Evolutionary conservation across 1,140 invertebrate species (phyloP), one percentile per base, ranked within the genome.

Genomic region (Trichonephila clavipes): DNA sequence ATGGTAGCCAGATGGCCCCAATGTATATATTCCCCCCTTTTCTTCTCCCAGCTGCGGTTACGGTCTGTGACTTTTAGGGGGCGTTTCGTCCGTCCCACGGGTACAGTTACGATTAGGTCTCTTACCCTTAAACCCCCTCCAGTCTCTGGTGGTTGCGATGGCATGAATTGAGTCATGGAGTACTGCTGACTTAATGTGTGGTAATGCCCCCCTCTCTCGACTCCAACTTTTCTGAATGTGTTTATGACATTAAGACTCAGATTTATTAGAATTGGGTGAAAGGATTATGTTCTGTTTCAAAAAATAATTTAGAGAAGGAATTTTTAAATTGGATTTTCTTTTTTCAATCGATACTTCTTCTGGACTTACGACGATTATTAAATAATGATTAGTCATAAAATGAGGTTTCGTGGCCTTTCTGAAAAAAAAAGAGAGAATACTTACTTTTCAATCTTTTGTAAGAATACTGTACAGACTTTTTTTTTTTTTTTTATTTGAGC

Each of bases 81-180:
- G 59, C 6, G 69, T 40, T 62, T 21, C 28, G 85, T 59, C 58
- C 69, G 21, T 85, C 90, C 90, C 90, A 51, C 58, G 90, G 90
- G 90, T 83, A 61, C 90, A 91, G 90, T 91, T 91, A 91, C 81
- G 90, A 91, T 91, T 91, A 91, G 90, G 77, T 81, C 51, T 81
- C 51, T 82, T 81, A 77, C n/a, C 28, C 40, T 21, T 24, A 40
- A 40, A 19, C 44, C 59, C 77, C 61, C 61, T n/a, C 1, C 19
- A 28, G 40, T 64, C 44, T 62, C 72, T 51, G 62, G 62, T 51
- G 58, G 28, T 21, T n/a, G 58, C 24, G 19, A 28, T 8, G 82
- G 82, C 4, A n/a, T 85, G 82, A 59, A 88, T 88, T 88, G 85
- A 88, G 85, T 88, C 85, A 88, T 88, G 58, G 86, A 40, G 58